A percentile compares a stretch with the other conserved stretches of the same genome.
phyloP scores from a whole-genome alignment of 2,113 vertebrate species.

The Gasterosteus nipponicus region DNA sequence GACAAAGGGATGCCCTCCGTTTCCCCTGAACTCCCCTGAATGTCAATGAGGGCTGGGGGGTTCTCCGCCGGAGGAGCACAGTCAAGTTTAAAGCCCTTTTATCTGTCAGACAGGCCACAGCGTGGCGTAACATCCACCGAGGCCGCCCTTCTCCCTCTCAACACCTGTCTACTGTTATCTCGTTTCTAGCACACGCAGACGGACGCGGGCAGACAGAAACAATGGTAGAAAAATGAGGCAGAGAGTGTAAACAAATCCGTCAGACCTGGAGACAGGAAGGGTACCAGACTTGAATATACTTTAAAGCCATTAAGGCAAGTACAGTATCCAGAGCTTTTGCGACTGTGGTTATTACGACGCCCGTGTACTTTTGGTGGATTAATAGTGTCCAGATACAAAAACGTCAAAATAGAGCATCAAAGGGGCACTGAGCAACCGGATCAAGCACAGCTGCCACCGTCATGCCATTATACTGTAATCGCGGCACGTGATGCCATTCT shows the following conservation, averaged over 20 bases:
- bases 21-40: constrained; percentile 58
- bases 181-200: constrained; percentile 21
- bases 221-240: constrained; percentile 16
- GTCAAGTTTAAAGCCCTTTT: constrained; percentile 46
- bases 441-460: constrained; percentile 33
- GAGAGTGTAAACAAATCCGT: constrained; percentile 24
- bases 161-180: constrained; percentile 63
- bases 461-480: background rate
- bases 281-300: constrained; percentile 14
- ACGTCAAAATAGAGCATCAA: constrained; percentile 32
- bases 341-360: constrained; percentile 26
- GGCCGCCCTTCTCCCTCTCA: constrained; percentile 29
- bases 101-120: constrained; percentile 45
- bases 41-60: constrained; percentile 45
- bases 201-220: constrained; percentile 11
- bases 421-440: constrained; percentile 19
- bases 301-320: constrained; percentile 21
- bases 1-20: constrained; percentile 68
- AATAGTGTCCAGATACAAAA: constrained; percentile 40
- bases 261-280: constrained; percentile 8
- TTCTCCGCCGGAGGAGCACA: constrained; percentile 20
- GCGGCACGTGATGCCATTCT: background rate
- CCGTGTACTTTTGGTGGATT: constrained; percentile 38
- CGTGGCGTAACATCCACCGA: constrained; percentile 27
- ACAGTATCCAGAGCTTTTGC: constrained; percentile 31